A percentile compares a stretch with the other conserved stretches of the same genome.
phyloP scores from a whole-genome alignment of 2,797 vertebrate species.

The Gouania willdenowi region DNA sequence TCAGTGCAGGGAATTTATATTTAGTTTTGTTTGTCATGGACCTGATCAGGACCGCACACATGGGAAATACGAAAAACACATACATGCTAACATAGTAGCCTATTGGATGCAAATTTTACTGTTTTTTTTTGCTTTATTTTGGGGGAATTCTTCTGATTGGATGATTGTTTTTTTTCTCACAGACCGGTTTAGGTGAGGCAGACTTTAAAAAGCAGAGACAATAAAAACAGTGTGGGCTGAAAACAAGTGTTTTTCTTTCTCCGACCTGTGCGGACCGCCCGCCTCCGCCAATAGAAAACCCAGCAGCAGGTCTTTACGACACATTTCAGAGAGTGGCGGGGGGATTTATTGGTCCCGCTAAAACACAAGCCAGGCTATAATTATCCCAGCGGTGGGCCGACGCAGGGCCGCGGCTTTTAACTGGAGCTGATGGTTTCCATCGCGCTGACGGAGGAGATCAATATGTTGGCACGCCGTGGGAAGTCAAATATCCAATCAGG shows the following conservation, averaged over 20 bases:
- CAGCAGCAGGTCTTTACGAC: conserved; percentile 42
- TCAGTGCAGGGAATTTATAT: too few relatives aligned
- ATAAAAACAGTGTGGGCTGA: too few relatives aligned
- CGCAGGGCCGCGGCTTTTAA: conserved; percentile 31
- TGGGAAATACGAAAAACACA: too few relatives aligned
- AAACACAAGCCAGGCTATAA: conserved; percentile 30
- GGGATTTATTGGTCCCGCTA: conserved; percentile 19
- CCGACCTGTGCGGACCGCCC: background rate
- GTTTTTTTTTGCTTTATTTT: too few relatives aligned
- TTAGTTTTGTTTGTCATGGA: too few relatives aligned
- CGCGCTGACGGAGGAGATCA: conserved; percentile 56
- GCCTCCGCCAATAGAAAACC: conserved; percentile 47
- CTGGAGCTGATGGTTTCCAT: conserved; percentile 58
- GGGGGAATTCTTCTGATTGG: too few relatives aligned
- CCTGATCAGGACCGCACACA: too few relatives aligned
- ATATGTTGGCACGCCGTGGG: conserved; percentile 51
- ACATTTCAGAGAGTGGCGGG: conserved; percentile 44
- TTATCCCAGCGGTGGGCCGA: conserved; percentile 32
- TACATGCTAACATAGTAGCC: too few relatives aligned
- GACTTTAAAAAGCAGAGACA: too few relatives aligned
- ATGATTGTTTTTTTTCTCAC: too few relatives aligned
- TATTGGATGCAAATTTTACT: too few relatives aligned
- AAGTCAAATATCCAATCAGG: conserved; percentile 58
- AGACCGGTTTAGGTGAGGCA: too few relatives aligned
- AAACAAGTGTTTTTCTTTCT: background rate